Percentiles rank a stretch among this genome's conserved stretches.
Evolutionary conservation across 2,888 invertebrate species (phyloP).

Genomic region (Dryobotodes eremita): DNA sequence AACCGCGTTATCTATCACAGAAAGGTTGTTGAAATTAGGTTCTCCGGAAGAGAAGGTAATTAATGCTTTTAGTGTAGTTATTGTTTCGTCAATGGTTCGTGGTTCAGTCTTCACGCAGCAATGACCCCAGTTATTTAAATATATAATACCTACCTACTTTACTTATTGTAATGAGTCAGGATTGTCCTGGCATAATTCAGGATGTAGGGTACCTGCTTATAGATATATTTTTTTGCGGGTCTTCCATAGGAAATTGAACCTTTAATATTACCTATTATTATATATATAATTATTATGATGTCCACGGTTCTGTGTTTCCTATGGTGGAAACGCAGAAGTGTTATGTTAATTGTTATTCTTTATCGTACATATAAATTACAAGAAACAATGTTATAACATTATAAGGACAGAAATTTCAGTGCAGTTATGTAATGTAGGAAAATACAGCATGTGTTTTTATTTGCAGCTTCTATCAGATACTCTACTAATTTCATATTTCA

Average conservation of each 20-base stretch:
- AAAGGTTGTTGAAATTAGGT: background rate
- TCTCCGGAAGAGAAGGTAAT: background rate
- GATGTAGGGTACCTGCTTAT: too few relatives aligned
- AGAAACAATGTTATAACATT: background rate
- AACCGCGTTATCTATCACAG: background rate
- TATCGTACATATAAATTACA: background rate
- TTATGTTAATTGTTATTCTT: background rate
- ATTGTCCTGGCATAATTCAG: background rate
- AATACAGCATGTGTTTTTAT: background rate
- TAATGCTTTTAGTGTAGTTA: background rate
- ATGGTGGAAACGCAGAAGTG: background rate
- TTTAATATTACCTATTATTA: too few relatives aligned
- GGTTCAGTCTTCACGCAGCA: background rate
- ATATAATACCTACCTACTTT: background rate
- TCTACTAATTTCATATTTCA: background rate
- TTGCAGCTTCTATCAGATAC: background rate
- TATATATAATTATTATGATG: too few relatives aligned
- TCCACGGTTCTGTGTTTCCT: background rate
- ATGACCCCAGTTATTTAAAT: background rate
- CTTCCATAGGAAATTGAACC: too few relatives aligned
- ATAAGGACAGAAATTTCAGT: background rate
- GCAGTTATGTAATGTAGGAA: background rate
- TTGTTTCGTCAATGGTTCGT: background rate
- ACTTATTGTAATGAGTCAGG: background rate
- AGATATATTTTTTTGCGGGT: too few relatives aligned